Base-by-base conservation (phyloP, 2,888 invertebrate genomes). In the Aleiodes testaceus region DNA sequence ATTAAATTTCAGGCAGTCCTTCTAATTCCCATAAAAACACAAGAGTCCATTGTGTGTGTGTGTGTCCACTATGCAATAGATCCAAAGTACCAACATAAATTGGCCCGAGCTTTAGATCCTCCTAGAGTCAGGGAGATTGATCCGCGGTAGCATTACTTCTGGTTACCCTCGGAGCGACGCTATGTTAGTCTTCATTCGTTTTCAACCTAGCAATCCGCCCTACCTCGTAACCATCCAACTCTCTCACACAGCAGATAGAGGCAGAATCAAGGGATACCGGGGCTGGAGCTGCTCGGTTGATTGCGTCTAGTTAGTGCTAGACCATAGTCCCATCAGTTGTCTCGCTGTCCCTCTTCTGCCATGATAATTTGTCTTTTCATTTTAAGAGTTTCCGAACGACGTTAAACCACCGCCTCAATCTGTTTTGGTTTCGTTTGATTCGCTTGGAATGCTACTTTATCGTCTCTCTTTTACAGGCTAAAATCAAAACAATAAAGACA, bases 221-320 rank as follows among this genome's bases (percentile, higher is more conserved):
- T 53, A 16, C 65, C 64, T 49, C 42, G 49, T 42, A 68, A 36
- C 49, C 16, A 70, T 44, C 22, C 36, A 63, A 69, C 50, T 12
- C 52, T 44, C 53, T 44, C 53, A 42, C 45, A 44, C 9, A 45
- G n/a, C 63, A 26, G 4, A 26, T 5, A 26, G 5, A 26, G 26
- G 4, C 3, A 26, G 26, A 5, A 26, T 3, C 26, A 26, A 2
- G 26, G 26, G 36, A 36, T 36, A 36, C 36, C 7, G 63, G 64
- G 69, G 81, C 81, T 82, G 78, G 76, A 78, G 79, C 78, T 79
- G 77, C 82, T 82, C 84, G 79, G 82, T 83, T 87, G 84, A 87
- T 87, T 85, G 85, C 82, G 86, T 85, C 86, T 85, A 86, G 86
- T 87, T 87, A 86, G 84, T 83, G 80, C 80, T 83, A 80, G 81